Base-by-base conservation (phyloP, 2,888 invertebrate genomes). In the Lapara coniferarum region DNA sequence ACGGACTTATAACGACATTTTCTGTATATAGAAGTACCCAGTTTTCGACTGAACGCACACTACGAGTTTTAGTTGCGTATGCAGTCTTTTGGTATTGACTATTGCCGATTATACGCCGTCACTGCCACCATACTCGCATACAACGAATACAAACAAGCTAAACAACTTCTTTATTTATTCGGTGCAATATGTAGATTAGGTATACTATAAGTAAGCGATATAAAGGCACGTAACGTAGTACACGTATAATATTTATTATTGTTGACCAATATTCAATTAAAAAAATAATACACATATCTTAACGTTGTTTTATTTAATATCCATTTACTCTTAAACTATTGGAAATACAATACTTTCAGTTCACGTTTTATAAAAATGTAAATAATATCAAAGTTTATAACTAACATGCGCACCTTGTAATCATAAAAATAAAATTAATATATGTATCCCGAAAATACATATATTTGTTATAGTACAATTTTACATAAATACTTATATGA, bases 111-210 rank as follows among this genome's bases (percentile, higher is more conserved):
- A 25, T 63, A 19, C 19, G n/a, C 12, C 44, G 10, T 63, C 10
- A 49, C 44, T 49, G 6, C 13, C 49, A 12, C 19, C 10, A 12
- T 46, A 5, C 46, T 59, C 59, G 14, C 19, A 46, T 46, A 46
- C 63, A 63, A 63, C 25, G 49, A 63, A 63, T 63, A 63, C 16
- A 49, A 44, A 63, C 59, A 49, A 49, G 63, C 46, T 16, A 63
- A 46, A 16, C 13, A 49, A 19, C 63, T 19, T 63, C 13, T 63
- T 16, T 63, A 6, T 44, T 63, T 63, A 63, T 19, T 63, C 49
- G 12, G 63, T 63, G 63, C 63, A 63, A 63, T 63, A 63, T 63
- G 12, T 63, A 63, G 63, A 14, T 25, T 63, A 63, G 49, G 63
- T 63, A 46, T 19, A 16, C 16, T 25, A 63, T 46, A 46, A 59